Evolutionary conservation across 2,797 vertebrate genomes (phyloP).

Genomic region (Amblyopsis hoosieri): DNA sequence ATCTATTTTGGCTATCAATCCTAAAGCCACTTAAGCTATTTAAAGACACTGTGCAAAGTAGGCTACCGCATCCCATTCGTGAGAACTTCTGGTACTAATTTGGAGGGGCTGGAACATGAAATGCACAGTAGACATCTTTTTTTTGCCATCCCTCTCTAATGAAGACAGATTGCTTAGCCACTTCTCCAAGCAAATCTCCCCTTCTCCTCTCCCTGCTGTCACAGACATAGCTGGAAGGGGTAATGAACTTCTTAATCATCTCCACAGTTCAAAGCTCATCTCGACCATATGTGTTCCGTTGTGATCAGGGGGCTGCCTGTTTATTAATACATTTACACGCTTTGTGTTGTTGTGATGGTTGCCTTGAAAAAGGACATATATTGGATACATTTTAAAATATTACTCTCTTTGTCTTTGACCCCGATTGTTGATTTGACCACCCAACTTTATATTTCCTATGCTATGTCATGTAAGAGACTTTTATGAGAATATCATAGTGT

Average conservation of each 20-base stretch:
- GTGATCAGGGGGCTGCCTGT: too few relatives aligned
- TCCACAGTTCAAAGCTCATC: constrained; percentile 13
- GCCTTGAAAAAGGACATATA: too few relatives aligned
- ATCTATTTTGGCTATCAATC: too few relatives aligned
- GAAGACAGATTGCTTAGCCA: constrained; percentile 32
- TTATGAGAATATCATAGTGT: too few relatives aligned
- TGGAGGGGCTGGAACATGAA: neutral
- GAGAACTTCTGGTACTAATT: constrained; percentile 7
- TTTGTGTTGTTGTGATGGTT: too few relatives aligned
- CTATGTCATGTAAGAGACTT: too few relatives aligned
- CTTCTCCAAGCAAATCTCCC: constrained; percentile 30
- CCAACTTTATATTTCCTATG: too few relatives aligned
- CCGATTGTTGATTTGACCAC: too few relatives aligned
- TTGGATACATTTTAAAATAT: too few relatives aligned
- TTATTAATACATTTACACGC: too few relatives aligned
- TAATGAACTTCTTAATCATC: constrained; percentile 54
- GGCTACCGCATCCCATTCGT: constrained; percentile 1
- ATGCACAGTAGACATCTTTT: constrained; percentile 2
- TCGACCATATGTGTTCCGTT: neutral
- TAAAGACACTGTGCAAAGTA: constrained; percentile 1
- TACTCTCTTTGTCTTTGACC: too few relatives aligned
- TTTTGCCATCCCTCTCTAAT: constrained; percentile 22
- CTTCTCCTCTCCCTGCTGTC: constrained; percentile 37
- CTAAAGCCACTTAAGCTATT: too few relatives aligned
- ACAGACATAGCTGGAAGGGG: constrained; percentile 53